Evolutionary conservation across 2,797 vertebrate species (phyloP).

Genomic region (Acomys russatus): DNA sequence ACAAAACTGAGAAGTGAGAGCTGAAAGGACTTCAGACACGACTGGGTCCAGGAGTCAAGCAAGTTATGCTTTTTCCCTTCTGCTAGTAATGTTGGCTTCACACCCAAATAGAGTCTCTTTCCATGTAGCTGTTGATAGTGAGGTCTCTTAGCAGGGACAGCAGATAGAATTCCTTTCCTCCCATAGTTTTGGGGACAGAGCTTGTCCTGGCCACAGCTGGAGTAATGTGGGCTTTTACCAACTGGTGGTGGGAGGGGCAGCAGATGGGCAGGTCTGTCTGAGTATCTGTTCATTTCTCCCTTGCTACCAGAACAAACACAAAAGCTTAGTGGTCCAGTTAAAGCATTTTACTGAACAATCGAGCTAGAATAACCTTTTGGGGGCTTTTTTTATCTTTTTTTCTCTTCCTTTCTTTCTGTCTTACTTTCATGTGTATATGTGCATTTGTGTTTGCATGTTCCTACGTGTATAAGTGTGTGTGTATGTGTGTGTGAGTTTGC

Average conservation of each 20-base stretch:
- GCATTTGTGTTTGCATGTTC: background rate
- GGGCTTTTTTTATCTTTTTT: background rate
- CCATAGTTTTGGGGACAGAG: background rate
- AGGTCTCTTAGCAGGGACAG: background rate
- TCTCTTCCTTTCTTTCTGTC: background rate
- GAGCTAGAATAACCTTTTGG: background rate
- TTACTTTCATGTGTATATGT: background rate
- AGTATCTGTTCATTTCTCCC: background rate
- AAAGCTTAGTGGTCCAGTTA: background rate
- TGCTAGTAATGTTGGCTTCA: background rate
- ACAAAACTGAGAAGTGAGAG: background rate
- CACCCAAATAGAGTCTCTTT: background rate
- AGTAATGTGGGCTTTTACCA: too few species aligned
- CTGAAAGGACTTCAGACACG: background rate
- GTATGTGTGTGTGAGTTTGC: background rate
- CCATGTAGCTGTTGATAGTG: background rate
- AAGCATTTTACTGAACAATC: background rate
- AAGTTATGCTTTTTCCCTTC: background rate
- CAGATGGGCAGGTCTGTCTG: background rate
- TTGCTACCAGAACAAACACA: background rate
- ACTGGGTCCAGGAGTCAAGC: background rate
- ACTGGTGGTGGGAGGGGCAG: background rate
- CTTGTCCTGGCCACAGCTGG: background rate
- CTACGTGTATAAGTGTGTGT: background rate
- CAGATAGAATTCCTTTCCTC: slow-evolving; percentile 3